These are phyloP conservation scores for Zosterops japonicus DNA, from an alignment of 2,113 vertebrate genomes.

Conservation along the genomic window DNA sequence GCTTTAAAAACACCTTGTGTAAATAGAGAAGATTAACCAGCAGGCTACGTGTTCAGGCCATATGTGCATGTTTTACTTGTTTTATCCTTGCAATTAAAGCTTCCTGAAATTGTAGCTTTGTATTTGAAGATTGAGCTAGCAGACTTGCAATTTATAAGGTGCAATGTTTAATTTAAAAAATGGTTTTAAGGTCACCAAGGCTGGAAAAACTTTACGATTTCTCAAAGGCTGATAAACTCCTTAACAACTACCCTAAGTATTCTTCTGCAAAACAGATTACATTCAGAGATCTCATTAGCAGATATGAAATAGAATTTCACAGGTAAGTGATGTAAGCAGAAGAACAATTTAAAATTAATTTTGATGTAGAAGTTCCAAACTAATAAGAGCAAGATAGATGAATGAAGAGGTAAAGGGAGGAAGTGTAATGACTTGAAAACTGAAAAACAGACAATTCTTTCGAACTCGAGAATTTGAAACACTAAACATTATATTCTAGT, in stretches of 20 bases:
- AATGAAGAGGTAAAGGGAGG: not conserved
- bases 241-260: not conserved
- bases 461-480: not conserved
- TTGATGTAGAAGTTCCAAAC: not conserved
- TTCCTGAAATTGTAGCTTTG: slow-evolving; percentile 1
- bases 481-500: not conserved
- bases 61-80: not conserved
- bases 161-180: slow-evolving; percentile 18
- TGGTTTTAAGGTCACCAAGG: not conserved
- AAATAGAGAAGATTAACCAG: slow-evolving; percentile 43
- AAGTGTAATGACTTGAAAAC: not conserved
- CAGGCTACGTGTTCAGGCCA: not conserved
- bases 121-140: slow-evolving; percentile 14
- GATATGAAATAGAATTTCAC: not conserved
- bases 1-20: slow-evolving; percentile 27
- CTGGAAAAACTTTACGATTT: not conserved
- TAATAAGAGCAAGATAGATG: not conserved
- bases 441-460: not conserved
- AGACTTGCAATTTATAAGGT: slow-evolving; percentile 39
- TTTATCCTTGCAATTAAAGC: not conserved
- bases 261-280: not conserved
- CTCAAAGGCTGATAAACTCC: not conserved
- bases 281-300: not conserved
- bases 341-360: not conserved
- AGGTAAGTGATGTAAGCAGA: not conserved